Conservation (phyloP, 2,797 vertebrate species). For the Sparus aurata region DNA sequence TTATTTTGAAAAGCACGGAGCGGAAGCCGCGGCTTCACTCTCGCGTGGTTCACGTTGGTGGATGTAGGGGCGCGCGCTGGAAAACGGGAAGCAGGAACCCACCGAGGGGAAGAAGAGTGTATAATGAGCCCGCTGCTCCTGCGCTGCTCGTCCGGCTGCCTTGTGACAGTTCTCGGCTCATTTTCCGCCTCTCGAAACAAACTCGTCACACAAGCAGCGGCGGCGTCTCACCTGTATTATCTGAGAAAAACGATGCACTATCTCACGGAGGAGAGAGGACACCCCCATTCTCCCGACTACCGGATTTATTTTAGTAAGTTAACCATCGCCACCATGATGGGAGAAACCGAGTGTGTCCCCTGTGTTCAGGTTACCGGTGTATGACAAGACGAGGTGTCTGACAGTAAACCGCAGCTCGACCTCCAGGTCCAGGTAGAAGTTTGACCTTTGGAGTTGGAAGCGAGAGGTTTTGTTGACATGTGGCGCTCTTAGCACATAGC, state of each 20-base stretch:
- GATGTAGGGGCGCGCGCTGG: not conserved
- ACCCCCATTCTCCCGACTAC: constrained; percentile 85
- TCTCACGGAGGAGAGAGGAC: constrained; percentile 89
- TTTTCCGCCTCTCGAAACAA: constrained; percentile 48
- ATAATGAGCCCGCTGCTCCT: constrained; percentile 69
- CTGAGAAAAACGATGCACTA: constrained; percentile 84
- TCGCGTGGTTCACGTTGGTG: not conserved
- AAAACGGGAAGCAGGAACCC: constrained; percentile 68
- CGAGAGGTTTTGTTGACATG: accelerated
- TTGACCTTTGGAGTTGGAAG: constrained; percentile 38
- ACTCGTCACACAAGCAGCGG: constrained; percentile 61
- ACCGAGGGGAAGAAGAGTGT: constrained; percentile 1
- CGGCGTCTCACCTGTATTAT: constrained; percentile 14
- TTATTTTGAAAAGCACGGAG: constrained; percentile 52
- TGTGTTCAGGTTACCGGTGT: not conserved
- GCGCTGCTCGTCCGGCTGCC: constrained; percentile 43
- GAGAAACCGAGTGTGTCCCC: not conserved
- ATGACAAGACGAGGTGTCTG: not conserved
- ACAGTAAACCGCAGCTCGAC: not conserved
- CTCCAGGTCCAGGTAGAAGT: constrained; percentile 15
- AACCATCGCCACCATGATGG: not conserved
- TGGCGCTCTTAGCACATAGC: not conserved
- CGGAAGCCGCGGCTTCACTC: not conserved
- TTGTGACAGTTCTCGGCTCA: constrained; percentile 38
- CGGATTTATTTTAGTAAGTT: constrained; percentile 97